Percentiles rank a stretch among this genome's conserved stretches.
phyloP scores from a whole-genome alignment of 35 echinoderm and acorn worm genomes.

The Patiria miniata region DNA sequence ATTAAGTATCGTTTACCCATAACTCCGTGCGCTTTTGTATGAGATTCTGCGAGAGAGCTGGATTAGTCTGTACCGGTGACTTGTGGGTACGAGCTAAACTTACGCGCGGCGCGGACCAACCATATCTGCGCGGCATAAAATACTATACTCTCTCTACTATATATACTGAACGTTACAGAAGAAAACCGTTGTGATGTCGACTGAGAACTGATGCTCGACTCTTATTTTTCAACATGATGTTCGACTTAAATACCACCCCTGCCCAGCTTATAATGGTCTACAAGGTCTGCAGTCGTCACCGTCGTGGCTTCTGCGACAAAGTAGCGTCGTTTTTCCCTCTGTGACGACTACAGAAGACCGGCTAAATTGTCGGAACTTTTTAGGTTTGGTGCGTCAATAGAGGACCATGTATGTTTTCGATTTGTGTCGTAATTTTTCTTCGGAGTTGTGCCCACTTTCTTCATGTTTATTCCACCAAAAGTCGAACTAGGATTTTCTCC shows the following conservation, averaged over 20 bases:
- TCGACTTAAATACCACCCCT: background rate
- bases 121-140: too few species aligned
- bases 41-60: too few species aligned
- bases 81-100: too few species aligned
- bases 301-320: constrained; percentile 5
- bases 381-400: background rate
- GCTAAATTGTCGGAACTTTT: constrained; percentile 25
- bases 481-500: background rate
- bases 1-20: too few species aligned
- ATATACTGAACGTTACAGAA: too few species aligned
- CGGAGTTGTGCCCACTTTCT: background rate
- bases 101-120: too few species aligned
- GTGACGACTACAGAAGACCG: constrained; percentile 13
- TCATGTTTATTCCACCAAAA: background rate
- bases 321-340: constrained; percentile 20
- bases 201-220: too few species aligned
- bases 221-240: constrained; percentile 22
- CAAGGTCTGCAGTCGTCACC: constrained; percentile 13
- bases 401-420: background rate
- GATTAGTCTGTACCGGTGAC: too few species aligned
- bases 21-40: too few species aligned
- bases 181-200: too few species aligned
- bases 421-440: background rate
- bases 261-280: constrained; percentile 3
- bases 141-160: too few species aligned